Evolutionary conservation across 2,113 vertebrate species (phyloP), one percentile per base, ranked within the genome.

Genomic region (Drymodes brunneopygia): DNA sequence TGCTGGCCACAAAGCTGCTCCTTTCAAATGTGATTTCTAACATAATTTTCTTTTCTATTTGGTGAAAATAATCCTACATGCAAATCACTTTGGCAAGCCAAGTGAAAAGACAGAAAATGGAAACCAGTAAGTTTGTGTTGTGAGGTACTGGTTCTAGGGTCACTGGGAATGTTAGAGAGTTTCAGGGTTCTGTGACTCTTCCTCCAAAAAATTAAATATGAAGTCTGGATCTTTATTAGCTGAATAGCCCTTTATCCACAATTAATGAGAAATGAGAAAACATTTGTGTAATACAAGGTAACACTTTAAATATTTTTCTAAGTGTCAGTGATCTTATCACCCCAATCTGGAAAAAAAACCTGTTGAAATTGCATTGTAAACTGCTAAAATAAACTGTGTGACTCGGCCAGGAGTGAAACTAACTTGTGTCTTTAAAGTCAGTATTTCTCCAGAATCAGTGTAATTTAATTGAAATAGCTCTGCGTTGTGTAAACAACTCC

Each of bases 401-500:
- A 42, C 90, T 93, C 0, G 29, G 42, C 88, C 90, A 91, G 79
- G 86, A 90, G 84, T 94, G 81, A 90, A 97, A 96, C 92, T 97
- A 97, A 94, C 95, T 97, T 96, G 88, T 93, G 95, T 95, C 96
- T 97, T 96, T 97, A 97, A 97, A 96, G 95, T 97, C 97, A 96
- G 96, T 96, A 95, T 98, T 97, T 98, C 96, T 97, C 93, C 84
- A 85, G 97, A 97, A 98, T 98, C 97, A 57, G 90, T 97, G 92
- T 98, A 97, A 98, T 98, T 98, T 98, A 98, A 98, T 98, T 98
- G 98, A 98, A 98, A 98, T 97, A 96, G 97, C 96, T 97, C 97
- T 97, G 96, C 96, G 42, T 98, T 38, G 95, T 98, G 98, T 98
- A 98, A 98, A 98, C 98, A 97, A 95, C 77, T 96, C 96, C 96